Conservation (phyloP, 2,797 vertebrate genomes). For the Myiothlypis chrysogaster region DNA sequence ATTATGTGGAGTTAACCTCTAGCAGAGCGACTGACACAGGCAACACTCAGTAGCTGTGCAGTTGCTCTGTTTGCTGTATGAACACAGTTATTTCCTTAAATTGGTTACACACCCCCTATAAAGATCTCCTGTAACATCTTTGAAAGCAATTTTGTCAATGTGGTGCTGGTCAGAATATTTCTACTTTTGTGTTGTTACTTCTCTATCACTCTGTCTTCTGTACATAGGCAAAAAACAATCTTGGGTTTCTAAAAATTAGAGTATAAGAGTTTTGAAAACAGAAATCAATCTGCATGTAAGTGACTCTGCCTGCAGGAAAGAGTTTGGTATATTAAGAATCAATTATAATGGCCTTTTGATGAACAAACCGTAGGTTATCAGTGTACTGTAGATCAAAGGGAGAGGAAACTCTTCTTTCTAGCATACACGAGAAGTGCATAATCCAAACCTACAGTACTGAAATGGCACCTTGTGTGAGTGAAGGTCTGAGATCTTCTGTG, state of each 20-base stretch:
- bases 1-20: constrained; percentile 12
- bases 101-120: background rate
- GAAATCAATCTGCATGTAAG: background rate
- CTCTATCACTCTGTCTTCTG: background rate
- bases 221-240: background rate
- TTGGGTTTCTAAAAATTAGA: background rate
- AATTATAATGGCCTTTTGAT: constrained; percentile 56
- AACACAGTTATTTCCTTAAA: background rate
- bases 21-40: background rate
- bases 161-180: background rate
- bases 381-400: background rate
- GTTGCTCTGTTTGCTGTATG: background rate
- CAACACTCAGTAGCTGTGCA: background rate
- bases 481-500: background rate
- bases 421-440: background rate
- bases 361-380: background rate
- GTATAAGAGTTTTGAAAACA: background rate
- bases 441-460: background rate
- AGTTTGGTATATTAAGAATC: constrained; percentile 58
- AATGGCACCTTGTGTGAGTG: background rate
- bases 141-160: background rate
- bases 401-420: background rate
- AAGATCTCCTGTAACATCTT: background rate
- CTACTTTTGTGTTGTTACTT: background rate
- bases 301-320: constrained; percentile 29